Evolutionary conservation across 2,797 vertebrate species (phyloP).

Genomic region (Sebastes elongatus): DNA sequence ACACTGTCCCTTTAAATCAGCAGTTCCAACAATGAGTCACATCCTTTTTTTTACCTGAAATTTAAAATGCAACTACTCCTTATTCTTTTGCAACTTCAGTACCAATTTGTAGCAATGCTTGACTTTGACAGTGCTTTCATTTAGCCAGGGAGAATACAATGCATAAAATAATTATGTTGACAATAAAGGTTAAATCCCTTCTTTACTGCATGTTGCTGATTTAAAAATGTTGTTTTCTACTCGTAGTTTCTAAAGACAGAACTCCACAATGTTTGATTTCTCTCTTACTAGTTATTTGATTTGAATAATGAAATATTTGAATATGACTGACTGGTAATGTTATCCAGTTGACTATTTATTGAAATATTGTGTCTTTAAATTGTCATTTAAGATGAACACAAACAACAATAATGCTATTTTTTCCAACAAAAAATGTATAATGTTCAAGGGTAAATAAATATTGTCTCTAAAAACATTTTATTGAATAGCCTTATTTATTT

Average conservation of each 20-base stretch:
- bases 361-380: neutral
- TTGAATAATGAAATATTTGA: neutral
- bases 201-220: neutral
- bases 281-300: neutral
- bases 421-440: neutral
- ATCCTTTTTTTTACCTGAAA: neutral
- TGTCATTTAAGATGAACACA: neutral
- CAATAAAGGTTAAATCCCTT: neutral
- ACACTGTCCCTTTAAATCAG: neutral
- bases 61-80: neutral
- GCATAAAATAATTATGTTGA: neutral
- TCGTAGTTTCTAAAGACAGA: neutral
- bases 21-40: neutral
- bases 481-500: neutral
- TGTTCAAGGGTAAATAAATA: neutral
- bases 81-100: neutral
- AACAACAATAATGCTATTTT: neutral
- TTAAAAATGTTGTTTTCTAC: neutral
- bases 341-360: neutral
- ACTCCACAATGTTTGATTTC: neutral
- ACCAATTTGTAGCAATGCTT: neutral
- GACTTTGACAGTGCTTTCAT: neutral
- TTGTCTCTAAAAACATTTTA: neutral
- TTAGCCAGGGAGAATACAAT: neutral
- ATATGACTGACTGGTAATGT: neutral